Evolutionary conservation across 2,113 vertebrate genomes (phyloP).

Genomic region (Sarotherodon lohbergeri): DNA sequence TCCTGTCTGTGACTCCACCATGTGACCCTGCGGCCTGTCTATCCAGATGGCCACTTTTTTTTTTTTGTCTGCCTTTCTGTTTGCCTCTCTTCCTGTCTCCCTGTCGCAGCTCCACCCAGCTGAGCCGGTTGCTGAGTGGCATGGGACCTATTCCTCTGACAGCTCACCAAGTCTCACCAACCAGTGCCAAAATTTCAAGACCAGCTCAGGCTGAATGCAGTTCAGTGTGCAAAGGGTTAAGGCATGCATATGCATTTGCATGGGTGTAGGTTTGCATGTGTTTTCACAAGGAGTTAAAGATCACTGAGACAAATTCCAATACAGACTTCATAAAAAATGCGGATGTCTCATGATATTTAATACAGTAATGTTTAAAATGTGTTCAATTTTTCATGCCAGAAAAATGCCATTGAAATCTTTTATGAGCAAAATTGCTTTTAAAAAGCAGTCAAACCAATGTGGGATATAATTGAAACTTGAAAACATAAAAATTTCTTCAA

Average conservation of each 20-base stretch:
- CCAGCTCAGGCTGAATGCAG: not conserved
- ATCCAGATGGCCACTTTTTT: conserved; percentile 59
- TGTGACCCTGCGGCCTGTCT: conserved; percentile 52
- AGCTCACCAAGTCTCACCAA: conserved; percentile 20
- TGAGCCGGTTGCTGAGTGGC: not conserved
- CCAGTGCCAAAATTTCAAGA: not conserved
- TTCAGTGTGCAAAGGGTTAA: not conserved
- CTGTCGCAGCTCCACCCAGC: not conserved
- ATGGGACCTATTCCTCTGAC: conserved; percentile 3
- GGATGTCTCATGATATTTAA: not conserved
- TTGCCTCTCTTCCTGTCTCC: not conserved
- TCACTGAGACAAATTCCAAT: not conserved
- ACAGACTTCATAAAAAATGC: not conserved
- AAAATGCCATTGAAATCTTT: not conserved
- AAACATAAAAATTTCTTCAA: accelerated
- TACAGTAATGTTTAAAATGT: not conserved
- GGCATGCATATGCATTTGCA: not conserved
- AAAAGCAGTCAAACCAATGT: not conserved
- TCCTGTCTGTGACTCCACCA: conserved; percentile 41
- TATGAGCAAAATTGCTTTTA: not conserved
- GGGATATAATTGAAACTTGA: not conserved
- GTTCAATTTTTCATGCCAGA: not conserved
- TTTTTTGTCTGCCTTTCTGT: conserved; percentile 6
- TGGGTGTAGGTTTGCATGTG: not conserved
- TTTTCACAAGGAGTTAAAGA: not conserved